Percentiles rank a stretch among this genome's conserved stretches.
Evolutionary conservation across 2,888 invertebrate species (phyloP).

Genomic region (Leptopilina drosophilae): DNA sequence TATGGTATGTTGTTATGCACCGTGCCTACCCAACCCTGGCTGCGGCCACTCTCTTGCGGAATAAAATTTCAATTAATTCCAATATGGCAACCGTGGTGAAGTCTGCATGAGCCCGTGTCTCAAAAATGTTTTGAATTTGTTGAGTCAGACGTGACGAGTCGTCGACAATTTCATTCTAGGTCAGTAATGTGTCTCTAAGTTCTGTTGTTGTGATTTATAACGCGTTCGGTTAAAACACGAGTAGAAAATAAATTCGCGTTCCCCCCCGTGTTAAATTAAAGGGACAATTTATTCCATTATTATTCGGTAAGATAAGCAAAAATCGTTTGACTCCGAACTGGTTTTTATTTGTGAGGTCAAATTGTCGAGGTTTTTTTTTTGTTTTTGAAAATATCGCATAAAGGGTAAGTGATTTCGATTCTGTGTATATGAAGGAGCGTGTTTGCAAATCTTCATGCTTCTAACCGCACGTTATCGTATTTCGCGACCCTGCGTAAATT

Average conservation of each 20-base stretch:
- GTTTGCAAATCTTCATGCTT: constrained; percentile 15
- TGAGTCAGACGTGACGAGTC: constrained; percentile 67
- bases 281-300: constrained; percentile 8
- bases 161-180: constrained; percentile 70
- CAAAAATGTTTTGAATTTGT: constrained; percentile 69
- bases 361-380: constrained; percentile 40
- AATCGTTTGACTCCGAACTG: constrained; percentile 26
- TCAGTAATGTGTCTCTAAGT: constrained; percentile 63
- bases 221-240: constrained; percentile 44
- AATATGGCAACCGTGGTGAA: constrained; percentile 70
- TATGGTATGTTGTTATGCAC: neutral
- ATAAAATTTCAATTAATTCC: constrained; percentile 56
- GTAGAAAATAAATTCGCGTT: constrained; percentile 41
- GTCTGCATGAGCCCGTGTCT: constrained; percentile 68
- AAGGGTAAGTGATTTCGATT: constrained; percentile 16
- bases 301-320: constrained; percentile 35
- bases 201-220: constrained; percentile 25
- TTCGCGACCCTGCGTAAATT: constrained; percentile 18
- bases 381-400: neutral
- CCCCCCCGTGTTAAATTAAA: neutral
- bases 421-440: neutral
- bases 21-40: neutral
- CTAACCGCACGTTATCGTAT: constrained; percentile 8
- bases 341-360: constrained; percentile 17
- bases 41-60: neutral